phyloP scores from a whole-genome alignment of 2,797 vertebrate species.

The Carapus acus region DNA sequence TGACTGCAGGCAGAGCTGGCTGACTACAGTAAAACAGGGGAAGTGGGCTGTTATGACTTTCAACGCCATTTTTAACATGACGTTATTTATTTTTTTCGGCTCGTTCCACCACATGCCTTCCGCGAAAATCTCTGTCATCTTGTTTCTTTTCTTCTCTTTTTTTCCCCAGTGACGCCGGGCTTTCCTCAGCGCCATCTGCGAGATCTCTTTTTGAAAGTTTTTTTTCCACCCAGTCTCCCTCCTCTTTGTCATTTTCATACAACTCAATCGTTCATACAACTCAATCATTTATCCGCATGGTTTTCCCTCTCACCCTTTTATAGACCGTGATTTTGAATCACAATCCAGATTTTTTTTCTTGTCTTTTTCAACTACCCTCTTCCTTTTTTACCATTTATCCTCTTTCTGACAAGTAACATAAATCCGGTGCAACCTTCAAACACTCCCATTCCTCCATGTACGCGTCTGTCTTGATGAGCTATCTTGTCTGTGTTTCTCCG shows the following conservation, averaged over 20 bases:
- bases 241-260: constrained; percentile 16
- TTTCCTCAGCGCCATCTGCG: constrained; percentile 9
- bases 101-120: constrained; percentile 25
- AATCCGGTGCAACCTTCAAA: constrained; percentile 63
- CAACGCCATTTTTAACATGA: constrained; percentile 69
- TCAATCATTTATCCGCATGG: constrained; percentile 17
- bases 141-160: constrained; percentile 16
- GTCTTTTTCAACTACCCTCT: constrained; percentile 25
- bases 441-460: constrained; percentile 45
- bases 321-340: constrained; percentile 31
- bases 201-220: background rate
- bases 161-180: constrained; percentile 7
- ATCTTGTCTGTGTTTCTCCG: constrained; percentile 54
- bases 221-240: constrained; percentile 4
- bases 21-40: constrained; percentile 58
- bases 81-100: constrained; percentile 3
- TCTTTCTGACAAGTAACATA: constrained; percentile 81
- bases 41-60: constrained; percentile 76
- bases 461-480: constrained; percentile 61
- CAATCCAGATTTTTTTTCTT: constrained; percentile 45
- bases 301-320: constrained; percentile 27
- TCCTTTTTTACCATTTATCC: constrained; percentile 61
- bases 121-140: constrained; percentile 51
- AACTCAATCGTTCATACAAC: constrained; percentile 23
- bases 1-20: constrained; percentile 65